These are phyloP conservation scores for Thymelicus lineola DNA, from an alignment of 2,888 invertebrate species.

Conservation along the genomic window DNA sequence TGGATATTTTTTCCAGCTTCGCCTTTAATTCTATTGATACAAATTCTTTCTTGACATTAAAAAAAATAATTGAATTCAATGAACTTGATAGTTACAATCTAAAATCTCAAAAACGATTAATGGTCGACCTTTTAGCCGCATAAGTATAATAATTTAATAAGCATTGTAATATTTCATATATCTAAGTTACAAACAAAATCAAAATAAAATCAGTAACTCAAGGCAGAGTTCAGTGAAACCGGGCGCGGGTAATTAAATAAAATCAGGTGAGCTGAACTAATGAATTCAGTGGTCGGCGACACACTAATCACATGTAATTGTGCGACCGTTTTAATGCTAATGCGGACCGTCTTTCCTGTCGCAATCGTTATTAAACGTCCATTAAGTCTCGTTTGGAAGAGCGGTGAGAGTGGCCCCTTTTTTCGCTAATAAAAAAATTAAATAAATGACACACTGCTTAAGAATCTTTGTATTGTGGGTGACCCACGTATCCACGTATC, in stretches of 20 bases:
- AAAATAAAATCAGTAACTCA: constrained; percentile 1
- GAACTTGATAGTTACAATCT: too few relatives aligned
- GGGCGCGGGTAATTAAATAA: constrained; percentile 73
- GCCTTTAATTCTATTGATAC: too few relatives aligned
- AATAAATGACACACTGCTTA: background rate
- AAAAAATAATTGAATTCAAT: too few relatives aligned
- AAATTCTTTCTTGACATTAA: too few relatives aligned
- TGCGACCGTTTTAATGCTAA: constrained; percentile 81
- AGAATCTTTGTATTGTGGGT: too few relatives aligned
- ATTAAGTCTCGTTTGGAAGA: constrained; percentile 46
- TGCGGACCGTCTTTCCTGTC: constrained; percentile 55
- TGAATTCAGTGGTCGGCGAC: constrained; percentile 81
- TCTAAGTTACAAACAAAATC: background rate
- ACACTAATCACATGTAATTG: constrained; percentile 80
- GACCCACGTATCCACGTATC: too few relatives aligned
- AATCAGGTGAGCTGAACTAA: constrained; percentile 85
- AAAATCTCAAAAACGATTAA: too few relatives aligned
- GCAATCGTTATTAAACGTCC: constrained; percentile 40
- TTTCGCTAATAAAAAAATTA: constrained; percentile 2
- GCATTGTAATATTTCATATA: background rate
- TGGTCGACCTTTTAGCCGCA: too few relatives aligned
- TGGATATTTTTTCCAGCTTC: too few relatives aligned
- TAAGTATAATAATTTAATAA: too few relatives aligned
- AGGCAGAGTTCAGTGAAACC: constrained; percentile 22
- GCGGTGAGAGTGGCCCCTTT: constrained; percentile 50